These are phyloP conservation scores for Andricus curvator DNA, from an alignment of 2,888 invertebrate species.

Conservation along the genomic window DNA sequence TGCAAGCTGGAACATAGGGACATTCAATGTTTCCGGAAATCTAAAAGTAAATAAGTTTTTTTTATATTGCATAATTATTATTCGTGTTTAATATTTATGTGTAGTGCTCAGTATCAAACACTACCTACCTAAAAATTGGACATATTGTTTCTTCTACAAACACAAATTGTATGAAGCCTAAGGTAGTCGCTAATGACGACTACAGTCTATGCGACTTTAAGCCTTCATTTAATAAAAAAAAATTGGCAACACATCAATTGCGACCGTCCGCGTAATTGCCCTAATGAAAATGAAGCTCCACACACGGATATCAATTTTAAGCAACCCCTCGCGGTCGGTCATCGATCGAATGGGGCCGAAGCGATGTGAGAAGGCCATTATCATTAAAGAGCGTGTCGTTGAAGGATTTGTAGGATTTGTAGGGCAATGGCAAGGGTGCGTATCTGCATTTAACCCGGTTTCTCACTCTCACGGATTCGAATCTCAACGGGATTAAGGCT, in stretches of 20 bases:
- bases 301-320: conserved; percentile 27
- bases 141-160: too few relatives aligned
- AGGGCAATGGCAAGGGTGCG: conserved; percentile 42
- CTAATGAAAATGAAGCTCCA: background rate
- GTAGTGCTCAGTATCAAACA: too few relatives aligned
- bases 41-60: too few relatives aligned
- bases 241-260: background rate
- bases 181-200: too few relatives aligned
- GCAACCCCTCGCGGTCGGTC: background rate
- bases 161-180: too few relatives aligned
- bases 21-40: too few relatives aligned
- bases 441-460: conserved; percentile 72
- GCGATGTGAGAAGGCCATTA: conserved; percentile 25
- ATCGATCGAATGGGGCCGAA: background rate
- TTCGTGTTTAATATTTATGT: too few relatives aligned
- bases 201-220: too few relatives aligned
- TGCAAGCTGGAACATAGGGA: too few relatives aligned
- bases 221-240: too few relatives aligned
- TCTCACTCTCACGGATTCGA: conserved; percentile 62
- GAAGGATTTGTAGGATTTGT: conserved; percentile 1
- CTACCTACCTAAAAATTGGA: too few relatives aligned
- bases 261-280: background rate
- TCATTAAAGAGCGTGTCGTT: background rate
- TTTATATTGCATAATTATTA: too few relatives aligned
- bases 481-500: conserved; percentile 31